Base-by-base conservation (phyloP, 1,140 invertebrate species). In the Helicorthomorpha holstii region DNA sequence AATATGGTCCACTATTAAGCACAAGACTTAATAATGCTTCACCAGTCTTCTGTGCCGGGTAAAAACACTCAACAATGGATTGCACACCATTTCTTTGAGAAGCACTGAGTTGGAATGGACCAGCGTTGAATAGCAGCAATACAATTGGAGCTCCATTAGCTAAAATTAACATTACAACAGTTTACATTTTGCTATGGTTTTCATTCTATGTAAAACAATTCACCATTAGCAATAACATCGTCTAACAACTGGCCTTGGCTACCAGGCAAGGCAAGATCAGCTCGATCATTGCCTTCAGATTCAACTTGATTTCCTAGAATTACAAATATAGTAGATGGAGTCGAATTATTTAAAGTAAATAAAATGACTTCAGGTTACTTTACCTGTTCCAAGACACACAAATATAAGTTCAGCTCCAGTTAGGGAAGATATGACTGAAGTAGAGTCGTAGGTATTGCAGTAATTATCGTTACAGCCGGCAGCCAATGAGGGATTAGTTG, bases 351-450 rank as follows among this genome's bases (percentile, higher is more conserved):
- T 19, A 12, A 19, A 12, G 19, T 41, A 12, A 41, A 19, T 12
- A 19, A 41, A 41, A 41, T 12, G 38, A 12, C 12, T n/a, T n/a
- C n/a, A n/a, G n/a, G n/a, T 34, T 16, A 7, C 38, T 53, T 52
- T 27, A 67, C 67, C 67, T 57, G 66, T 67, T 53, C 66, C 67
- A 3, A 68, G 52, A 55, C 63, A 63, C 7, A 67, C 56, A 56
- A 67, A 57, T 41, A 64, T 56, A 1, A 66, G 46, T 21, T 67
- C 57, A 19, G 60, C 53, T 19, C 50, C 51, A 16, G 48, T 50
- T 16, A 66, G 60, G 22, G 63, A 59, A 27, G 41, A 27, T 19
- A 51, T 55, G 2, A 68, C 52, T 16, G 51, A 54, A 4, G 43
- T 42, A 10, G 26, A 25, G 7, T 60, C 56, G 54, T 66, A 66